Conservation (phyloP, 2,113 vertebrate species). For the Struthio camelus region DNA sequence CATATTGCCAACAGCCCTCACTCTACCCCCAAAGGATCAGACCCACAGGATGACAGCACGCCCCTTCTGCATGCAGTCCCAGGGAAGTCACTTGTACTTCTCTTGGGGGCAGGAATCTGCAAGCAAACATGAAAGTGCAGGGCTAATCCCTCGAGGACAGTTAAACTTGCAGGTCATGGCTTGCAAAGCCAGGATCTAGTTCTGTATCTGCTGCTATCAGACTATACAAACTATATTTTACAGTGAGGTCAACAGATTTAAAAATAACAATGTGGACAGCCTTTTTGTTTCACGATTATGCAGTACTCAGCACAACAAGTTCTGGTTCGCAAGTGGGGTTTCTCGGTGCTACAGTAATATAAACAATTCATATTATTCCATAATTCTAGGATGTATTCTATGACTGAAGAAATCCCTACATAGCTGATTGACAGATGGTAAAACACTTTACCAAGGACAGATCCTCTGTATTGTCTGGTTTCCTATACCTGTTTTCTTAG, state of each 20-base stretch:
- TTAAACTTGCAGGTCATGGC: not conserved
- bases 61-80: not conserved
- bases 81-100: not conserved
- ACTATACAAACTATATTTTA: not conserved
- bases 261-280: not conserved
- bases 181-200: not conserved
- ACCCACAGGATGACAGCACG: too few species aligned
- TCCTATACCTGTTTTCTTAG: not conserved
- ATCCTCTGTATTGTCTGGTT: not conserved
- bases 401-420: not conserved
- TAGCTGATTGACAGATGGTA: not conserved
- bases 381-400: not conserved
- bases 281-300: not conserved
- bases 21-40: not conserved
- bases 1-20: not conserved
- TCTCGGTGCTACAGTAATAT: not conserved
- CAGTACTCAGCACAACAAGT: not conserved
- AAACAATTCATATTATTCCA: not conserved
- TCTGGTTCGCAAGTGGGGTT: not conserved
- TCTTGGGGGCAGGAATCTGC: not conserved
- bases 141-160: not conserved
- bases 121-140: not conserved
- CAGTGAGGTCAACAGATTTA: not conserved
- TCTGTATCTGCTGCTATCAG: not conserved
- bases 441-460: not conserved